These are phyloP conservation scores for Sisor rabdophorus DNA, from an alignment of 2,113 vertebrate genomes.

Conservation along the genomic window DNA sequence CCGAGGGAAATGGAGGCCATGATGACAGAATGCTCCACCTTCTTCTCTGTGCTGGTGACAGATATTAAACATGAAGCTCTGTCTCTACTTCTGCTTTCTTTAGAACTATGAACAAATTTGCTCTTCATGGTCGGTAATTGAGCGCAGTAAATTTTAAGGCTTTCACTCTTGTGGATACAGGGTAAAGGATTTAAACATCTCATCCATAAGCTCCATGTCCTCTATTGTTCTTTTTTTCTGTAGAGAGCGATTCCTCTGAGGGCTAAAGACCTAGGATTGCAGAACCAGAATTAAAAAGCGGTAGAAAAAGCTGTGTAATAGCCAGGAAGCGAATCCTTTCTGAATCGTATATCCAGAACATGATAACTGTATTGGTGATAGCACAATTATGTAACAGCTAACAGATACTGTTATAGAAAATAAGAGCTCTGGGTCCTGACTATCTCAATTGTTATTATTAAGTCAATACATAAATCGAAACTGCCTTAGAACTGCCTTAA, in stretches of 20 bases:
- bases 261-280: conserved; percentile 27
- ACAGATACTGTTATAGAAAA: conserved; percentile 19
- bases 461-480: background rate
- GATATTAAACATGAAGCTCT: conserved; percentile 64
- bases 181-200: conserved; percentile 40
- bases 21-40: conserved; percentile 69
- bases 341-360: conserved; percentile 18
- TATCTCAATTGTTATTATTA: background rate
- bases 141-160: conserved; percentile 36
- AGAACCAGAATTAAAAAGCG: conserved; percentile 16
- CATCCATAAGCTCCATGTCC: conserved; percentile 37
- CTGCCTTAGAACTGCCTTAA: background rate
- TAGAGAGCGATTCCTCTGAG: conserved; percentile 34
- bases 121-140: conserved; percentile 35
- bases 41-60: conserved; percentile 60
- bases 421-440: background rate
- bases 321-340: conserved; percentile 16
- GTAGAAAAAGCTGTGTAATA: conserved; percentile 18
- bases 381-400: conserved; percentile 13
- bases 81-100: conserved; percentile 39
- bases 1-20: conserved; percentile 69
- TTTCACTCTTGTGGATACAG: conserved; percentile 32
- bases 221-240: conserved; percentile 32
- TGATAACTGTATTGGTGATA: conserved; percentile 21
- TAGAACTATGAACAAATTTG: conserved; percentile 21